These are phyloP conservation scores for Phrynocephalus vlangalii DNA, from an alignment of 2,797 vertebrate species.

Conservation along the genomic window DNA sequence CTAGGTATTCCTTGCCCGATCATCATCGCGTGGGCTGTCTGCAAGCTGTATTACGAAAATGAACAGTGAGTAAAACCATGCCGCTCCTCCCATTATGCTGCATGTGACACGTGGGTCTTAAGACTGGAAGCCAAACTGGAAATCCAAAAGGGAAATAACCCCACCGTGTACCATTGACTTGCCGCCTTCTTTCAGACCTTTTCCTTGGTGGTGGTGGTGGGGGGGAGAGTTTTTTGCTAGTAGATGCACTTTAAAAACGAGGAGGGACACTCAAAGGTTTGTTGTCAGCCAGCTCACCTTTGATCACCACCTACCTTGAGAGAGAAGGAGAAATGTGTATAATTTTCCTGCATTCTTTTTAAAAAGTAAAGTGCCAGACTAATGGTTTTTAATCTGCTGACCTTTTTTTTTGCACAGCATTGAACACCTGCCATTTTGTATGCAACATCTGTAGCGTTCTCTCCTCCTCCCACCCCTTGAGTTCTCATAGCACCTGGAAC, in stretches of 20 bases:
- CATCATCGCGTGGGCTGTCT: slow-evolving; percentile 93
- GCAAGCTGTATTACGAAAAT: slow-evolving; percentile 94
- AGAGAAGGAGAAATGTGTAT: not conserved
- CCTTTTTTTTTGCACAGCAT: not conserved
- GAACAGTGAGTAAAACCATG: slow-evolving; percentile 88
- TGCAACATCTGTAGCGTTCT: not conserved
- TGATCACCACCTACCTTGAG: not conserved
- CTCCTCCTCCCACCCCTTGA: not conserved
- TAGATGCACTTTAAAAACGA: not conserved
- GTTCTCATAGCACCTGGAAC: not conserved
- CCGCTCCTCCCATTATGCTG: not conserved
- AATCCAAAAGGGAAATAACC: not conserved
- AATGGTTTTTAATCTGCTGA: not conserved
- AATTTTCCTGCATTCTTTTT: not conserved
- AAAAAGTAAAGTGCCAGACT: not conserved
- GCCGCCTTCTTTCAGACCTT: not conserved
- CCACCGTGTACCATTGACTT: too few species aligned
- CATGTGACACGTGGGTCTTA: not conserved
- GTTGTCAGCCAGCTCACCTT: not conserved
- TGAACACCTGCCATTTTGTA: not conserved
- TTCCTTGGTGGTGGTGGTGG: too few species aligned
- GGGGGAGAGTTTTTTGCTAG: not conserved
- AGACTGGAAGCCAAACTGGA: not conserved
- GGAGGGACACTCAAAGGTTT: not conserved
- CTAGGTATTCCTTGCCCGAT: slow-evolving; percentile 95